A percentile compares a stretch with the other conserved stretches of the same genome.
Evolutionary conservation across 1,140 invertebrate species (phyloP).

Genomic region (Trinorchestia longiramus): DNA sequence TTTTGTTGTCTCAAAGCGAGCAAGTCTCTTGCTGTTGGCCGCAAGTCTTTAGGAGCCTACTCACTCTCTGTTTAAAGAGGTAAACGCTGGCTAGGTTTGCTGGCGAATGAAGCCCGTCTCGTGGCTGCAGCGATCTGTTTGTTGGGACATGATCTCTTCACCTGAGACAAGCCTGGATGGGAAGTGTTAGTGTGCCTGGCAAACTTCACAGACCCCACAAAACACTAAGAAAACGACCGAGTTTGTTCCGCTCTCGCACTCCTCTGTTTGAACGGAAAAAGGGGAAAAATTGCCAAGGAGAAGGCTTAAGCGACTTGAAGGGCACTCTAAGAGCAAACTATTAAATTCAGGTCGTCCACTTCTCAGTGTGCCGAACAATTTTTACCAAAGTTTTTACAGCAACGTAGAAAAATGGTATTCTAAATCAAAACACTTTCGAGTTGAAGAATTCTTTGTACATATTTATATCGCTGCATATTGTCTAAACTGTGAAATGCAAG

Average conservation of each 20-base stretch:
- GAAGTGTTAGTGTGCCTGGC: slow-evolving; percentile 47
- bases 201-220: slow-evolving; percentile 51
- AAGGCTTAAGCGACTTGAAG: background rate
- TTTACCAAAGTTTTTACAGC: background rate
- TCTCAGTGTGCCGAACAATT: background rate
- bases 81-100: slow-evolving; percentile 44
- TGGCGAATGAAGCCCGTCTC: slow-evolving; percentile 46
- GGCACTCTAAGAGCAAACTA: background rate
- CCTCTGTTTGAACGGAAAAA: slow-evolving; percentile 4
- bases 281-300: background rate
- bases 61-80: slow-evolving; percentile 46
- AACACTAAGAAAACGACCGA: slow-evolving; percentile 53
- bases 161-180: slow-evolving; percentile 52
- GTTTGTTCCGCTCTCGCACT: slow-evolving; percentile 52
- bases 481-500: too few species aligned
- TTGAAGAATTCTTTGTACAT: too few species aligned
- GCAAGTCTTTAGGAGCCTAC: slow-evolving; percentile 29
- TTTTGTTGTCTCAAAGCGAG: slow-evolving; percentile 40
- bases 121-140: slow-evolving; percentile 46
- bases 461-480: too few species aligned
- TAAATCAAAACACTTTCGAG: too few species aligned
- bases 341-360: slow-evolving; percentile 36
- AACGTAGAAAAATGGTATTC: background rate
- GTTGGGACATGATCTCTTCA: slow-evolving; percentile 52
- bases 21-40: slow-evolving; percentile 29